Base-by-base conservation (phyloP, 2,113 vertebrate genomes). In the Mesoclemmys tuberculata region DNA sequence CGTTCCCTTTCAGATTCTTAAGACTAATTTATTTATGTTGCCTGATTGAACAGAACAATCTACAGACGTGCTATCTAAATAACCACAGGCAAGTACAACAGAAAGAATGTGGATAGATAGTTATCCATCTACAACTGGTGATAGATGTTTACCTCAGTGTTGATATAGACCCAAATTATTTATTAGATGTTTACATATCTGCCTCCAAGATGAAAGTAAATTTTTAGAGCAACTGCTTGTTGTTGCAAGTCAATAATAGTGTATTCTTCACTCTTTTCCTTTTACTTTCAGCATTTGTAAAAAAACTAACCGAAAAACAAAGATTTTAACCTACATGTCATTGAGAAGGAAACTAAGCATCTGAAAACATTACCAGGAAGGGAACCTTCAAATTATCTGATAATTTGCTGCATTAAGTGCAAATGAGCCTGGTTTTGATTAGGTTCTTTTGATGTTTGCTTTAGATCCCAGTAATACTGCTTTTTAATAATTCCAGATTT, bases 321-420 rank as follows among this genome's bases (percentile, higher is more conserved):
- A 84, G 41, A 26, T 10, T 84, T 90, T 74, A 88, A 31, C 8
- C 6, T 74, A 16, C 1, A 3, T 81, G 26, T 5, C 5, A 56
- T 21, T 88, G 46, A 68, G 2, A 48, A 68, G 31, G 38, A 87
- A 86, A 41, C 6, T 31, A 78, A 80, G 35, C 24, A 82, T 18
- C 54, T 91, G 51, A 78, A 91, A 91, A 71, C 1, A 0, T 52
- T 87, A 58, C 6, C 24, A 81, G 14, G 14, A 77, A 91, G 44
- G 3, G 19, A 96, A 75, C 44, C 8, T 88, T 93, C 3, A 35
- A 19, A 56, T 80, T 80, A 14, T 55, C 14, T 79, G 81, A 48
- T 95, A 83, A 90, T 79, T 96, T 95, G 7, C 27, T 89, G 31
- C 84, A 10, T 87, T 80, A 90, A 90, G 3, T 90, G 54, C 7